Evolutionary conservation across 2,797 vertebrate species (phyloP), one percentile per base, ranked within the genome.

Genomic region (Gymnocypris eckloni): DNA sequence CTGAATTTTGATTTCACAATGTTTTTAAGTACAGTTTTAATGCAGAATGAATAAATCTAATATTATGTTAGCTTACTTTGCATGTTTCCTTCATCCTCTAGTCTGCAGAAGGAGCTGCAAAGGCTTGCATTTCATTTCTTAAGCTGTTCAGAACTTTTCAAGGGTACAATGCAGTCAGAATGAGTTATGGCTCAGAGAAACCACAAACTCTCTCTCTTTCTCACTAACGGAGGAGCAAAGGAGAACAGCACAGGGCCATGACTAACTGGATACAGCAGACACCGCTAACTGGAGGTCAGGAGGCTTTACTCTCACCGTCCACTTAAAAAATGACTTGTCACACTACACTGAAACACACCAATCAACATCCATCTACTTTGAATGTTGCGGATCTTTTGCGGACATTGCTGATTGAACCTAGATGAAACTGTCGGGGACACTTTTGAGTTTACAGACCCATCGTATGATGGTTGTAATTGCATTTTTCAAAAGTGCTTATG

Each of bases 211-310:
- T 69, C 81, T 52, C 78, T 84, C 66, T 82, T 73, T 79, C 86
- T 41, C 12, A 45, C 66, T 83, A 81, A 90, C 87, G 82, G 86
- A 86, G 61, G 86, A 83, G 66, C 79, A 81, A 41, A 54, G 84
- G 69, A 85, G 79, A 83, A 73, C 75, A 73, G 82, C 76, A 80
- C 86, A 77, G 75, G 64, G 86, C 45, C 82, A 83, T 82, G 82
- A 85, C 84, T 78, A 85, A 87, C 86, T 82, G 83, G 75, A 82
- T 81, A 86, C 73, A 82, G 73, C 81, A 87, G 78, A 76, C 75
- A 67, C 76, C 22, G 86, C 86, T 87, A 88, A 87, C 82, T 48
- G 61, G 76, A 87, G 87, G 87, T 89, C 83, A 88, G 79, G 33
- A 18, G 39, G 78, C 82, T 88, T 87, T 85, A 84, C 81, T 87